Evolutionary conservation across 2,113 vertebrate genomes (phyloP).

Genomic region (Entosphenus tridentatus): DNA sequence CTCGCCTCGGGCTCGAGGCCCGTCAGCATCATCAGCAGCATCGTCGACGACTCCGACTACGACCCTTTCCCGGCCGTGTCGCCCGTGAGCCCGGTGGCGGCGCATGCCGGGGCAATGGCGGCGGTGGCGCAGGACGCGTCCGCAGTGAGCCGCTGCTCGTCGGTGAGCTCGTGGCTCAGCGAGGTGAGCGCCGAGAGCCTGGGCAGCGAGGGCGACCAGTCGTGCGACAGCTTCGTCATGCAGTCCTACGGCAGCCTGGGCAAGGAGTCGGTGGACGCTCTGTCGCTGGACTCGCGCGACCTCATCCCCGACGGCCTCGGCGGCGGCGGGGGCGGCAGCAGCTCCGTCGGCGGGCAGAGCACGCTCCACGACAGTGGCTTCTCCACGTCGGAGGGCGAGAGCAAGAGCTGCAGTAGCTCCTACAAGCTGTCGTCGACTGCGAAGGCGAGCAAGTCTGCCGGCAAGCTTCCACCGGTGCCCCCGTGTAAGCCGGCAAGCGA

Average conservation of each 20-base stretch:
- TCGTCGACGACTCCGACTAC: slow-evolving; percentile 45
- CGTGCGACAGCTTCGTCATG: slow-evolving; percentile 48
- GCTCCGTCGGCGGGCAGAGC: slow-evolving; percentile 17
- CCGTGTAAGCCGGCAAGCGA: too few relatives aligned
- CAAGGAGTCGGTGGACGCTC: slow-evolving; percentile 54
- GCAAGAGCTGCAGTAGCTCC: not conserved
- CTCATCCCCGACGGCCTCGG: slow-evolving; percentile 17
- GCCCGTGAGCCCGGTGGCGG: slow-evolving; percentile 19
- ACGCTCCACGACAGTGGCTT: slow-evolving; percentile 1
- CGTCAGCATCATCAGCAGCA: slow-evolving; percentile 71
- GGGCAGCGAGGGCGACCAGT: slow-evolving; percentile 56
- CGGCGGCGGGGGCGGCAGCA: slow-evolving; percentile 19
- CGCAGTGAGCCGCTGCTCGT: slow-evolving; percentile 39
- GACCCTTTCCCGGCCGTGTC: slow-evolving; percentile 14
- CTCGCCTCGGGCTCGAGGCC: slow-evolving; percentile 44
- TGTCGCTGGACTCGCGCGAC: slow-evolving; percentile 16
- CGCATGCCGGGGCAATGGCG: not conserved
- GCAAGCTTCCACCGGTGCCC: too few relatives aligned
- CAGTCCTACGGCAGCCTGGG: slow-evolving; percentile 57
- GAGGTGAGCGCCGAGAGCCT: slow-evolving; percentile 57
- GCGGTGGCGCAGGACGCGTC: slow-evolving; percentile 15
- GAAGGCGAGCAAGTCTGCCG: not conserved
- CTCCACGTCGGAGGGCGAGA: not conserved
- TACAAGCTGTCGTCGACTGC: not conserved
- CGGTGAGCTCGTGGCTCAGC: slow-evolving; percentile 73